Evolutionary conservation across 2,797 vertebrate genomes (phyloP), one percentile per base, ranked within the genome.

Genomic region (Onychomys torridus): DNA sequence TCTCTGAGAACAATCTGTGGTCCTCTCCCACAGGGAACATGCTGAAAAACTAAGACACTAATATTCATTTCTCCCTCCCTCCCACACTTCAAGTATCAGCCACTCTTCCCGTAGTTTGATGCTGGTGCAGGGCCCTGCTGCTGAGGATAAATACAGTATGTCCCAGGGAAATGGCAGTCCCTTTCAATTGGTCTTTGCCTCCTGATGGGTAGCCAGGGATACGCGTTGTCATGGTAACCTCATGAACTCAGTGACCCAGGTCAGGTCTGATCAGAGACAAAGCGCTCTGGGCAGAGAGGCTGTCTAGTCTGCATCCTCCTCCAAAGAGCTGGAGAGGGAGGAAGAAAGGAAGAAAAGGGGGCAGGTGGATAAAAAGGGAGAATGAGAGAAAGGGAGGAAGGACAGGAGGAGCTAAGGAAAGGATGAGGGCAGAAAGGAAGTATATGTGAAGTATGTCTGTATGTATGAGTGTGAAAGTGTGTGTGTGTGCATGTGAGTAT

Each of bases 181-280:
- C 86, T 97, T 96, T 96, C 94, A 91, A 95, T 96, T 95, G 95
- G 95, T 89, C 91, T 81, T 96, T 78, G 79, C 92, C 86, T 97
- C 96, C 95, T 97, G 95, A 95, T 97, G 95, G 69, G 95, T 96
- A 96, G 71, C 95, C 90, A 96, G 79, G 93, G 95, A 97, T 95
- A 81, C 55, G 92, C 5, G 97, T 98, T 98, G 98, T 97, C 97
- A 98, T 98, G 97, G 98, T 96, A 97, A 97, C 95, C 96, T 61
- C 76, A n/a, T 96, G 96, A 98, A 96, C 97, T 96, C 87, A 77
- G 32, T 85, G 95, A 95, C 97, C 97, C 34, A 88, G 95, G 92
- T 92, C 1, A 9, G 46, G 69, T 83, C 88, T 96, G 94, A 95
- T 96, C 96, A 95, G 90, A 97, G 63, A 95, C 93, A 94, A 97